Evolutionary conservation across 2,797 vertebrate species (phyloP), one percentile per base, ranked within the genome.

Genomic region (Coccyzus lansbergi): DNA sequence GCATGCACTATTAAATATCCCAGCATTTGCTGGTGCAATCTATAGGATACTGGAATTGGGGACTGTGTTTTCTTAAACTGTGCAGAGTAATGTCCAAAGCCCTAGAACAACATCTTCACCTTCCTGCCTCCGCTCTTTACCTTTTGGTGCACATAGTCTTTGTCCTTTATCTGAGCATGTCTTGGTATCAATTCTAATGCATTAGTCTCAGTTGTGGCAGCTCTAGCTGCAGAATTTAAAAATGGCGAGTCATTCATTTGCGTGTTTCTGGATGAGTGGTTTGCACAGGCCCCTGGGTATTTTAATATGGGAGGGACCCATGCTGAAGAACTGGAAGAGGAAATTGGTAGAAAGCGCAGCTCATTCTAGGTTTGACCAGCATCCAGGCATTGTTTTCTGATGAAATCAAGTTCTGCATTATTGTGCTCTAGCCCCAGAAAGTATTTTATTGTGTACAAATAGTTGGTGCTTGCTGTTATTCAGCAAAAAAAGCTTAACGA

Each of bases 1-100:
- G 22, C 1, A 0, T 21, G 8, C 0, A 1, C 17, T 44, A 1
- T 75, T 76, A 49, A 28, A 51, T 38, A 11, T 52, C 10, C 29
- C 3, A 77, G 18, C 3, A 1, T 80, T 87, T 79, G 51, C 22
- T 82, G 26, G 6, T 87, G 36, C 10, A 40, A 52, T 31, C 31
- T 6, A 1, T 11, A 11, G 24, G 31, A 55, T 33, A 3, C 2
- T 55, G 44, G 6, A 84, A 31, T 9, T 38, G 42, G 20, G 24
- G 33, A 18, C 53, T 77, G 6, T 56, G 13, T 67, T 92, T 79
- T 51, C 77, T 36, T 71, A 42, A 71, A 31, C 26, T 49, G 0
- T 13, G 4, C 9, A 82, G 67, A 58, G 42, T 17, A 33, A 33
- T n/a, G 9, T 38, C 40, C 62, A 29, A 72, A 91, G n/a, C 48